phyloP scores from a whole-genome alignment of 1,140 invertebrate species.

The Drosophila gunungcola region DNA sequence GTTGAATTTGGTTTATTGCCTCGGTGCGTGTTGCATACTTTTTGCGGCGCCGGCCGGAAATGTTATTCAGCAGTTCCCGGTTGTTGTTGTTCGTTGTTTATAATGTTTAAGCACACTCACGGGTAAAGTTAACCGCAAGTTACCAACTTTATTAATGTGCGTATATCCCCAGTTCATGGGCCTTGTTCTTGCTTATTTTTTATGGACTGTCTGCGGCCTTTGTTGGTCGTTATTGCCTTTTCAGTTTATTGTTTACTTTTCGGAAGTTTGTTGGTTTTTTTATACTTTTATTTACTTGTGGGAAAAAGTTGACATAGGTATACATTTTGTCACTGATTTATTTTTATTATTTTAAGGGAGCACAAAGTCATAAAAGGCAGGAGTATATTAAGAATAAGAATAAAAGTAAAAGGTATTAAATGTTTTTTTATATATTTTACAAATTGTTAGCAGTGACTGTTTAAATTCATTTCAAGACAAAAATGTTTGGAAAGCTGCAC shows the following conservation, averaged over 20 bases:
- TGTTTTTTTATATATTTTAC: too few relatives aligned
- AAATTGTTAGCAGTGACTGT: too few relatives aligned
- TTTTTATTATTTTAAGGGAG: conserved; percentile 34
- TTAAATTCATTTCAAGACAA: too few relatives aligned
- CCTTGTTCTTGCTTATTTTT: conserved; percentile 36
- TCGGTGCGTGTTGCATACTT: conserved; percentile 76
- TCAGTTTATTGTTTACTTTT: conserved; percentile 37
- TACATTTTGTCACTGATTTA: conserved; percentile 31
- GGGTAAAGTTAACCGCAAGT: conserved; percentile 81
- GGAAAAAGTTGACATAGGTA: conserved; percentile 25
- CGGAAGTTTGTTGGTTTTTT: conserved; percentile 39
- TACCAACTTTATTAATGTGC: conserved; percentile 81
- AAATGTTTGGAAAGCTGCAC: too few relatives aligned
- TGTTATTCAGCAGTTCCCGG: conserved; percentile 68
- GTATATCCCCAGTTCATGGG: conserved; percentile 27
- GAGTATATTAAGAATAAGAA: too few relatives aligned
- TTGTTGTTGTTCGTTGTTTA: conserved; percentile 53
- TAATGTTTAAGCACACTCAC: conserved; percentile 81
- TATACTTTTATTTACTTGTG: conserved; percentile 53
- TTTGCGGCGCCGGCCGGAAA: conserved; percentile 56
- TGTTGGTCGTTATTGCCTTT: conserved; percentile 42
- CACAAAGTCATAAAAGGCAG: not conserved
- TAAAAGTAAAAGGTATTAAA: too few relatives aligned
- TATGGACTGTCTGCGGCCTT: conserved; percentile 60
- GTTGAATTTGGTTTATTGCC: conserved; percentile 78